These are phyloP conservation scores for Ganaspis sp. DNA, from an alignment of 1,140 invertebrate genomes.

Conservation along the genomic window DNA sequence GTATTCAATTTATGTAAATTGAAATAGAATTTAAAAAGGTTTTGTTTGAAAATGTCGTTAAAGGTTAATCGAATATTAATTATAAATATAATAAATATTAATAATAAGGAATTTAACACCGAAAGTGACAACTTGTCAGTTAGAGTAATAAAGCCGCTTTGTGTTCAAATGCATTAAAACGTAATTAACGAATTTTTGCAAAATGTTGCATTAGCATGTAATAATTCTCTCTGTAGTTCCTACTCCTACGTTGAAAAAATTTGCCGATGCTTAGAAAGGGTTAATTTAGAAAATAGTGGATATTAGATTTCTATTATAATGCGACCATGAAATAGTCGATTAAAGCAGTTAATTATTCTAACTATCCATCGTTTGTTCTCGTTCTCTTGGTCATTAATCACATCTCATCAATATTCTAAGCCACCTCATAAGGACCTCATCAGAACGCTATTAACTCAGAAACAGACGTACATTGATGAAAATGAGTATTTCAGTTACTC, in stretches of 20 bases:
- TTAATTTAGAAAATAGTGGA: background rate
- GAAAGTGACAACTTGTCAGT: no score
- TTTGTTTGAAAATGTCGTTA: no score
- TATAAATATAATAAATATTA: no score
- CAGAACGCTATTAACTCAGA: background rate
- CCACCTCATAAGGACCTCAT: constrained; percentile 14
- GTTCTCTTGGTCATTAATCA: constrained; percentile 12
- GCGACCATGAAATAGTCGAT: constrained; percentile 16
- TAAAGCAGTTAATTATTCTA: background rate
- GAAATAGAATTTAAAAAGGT: no score
- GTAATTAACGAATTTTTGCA: background rate
- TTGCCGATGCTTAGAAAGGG: background rate
- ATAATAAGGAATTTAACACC: no score
- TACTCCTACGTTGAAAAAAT: background rate
- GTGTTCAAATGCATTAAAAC: background rate
- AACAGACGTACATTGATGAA: background rate
- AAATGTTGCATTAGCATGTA: background rate
- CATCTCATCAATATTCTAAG: constrained; percentile 14
- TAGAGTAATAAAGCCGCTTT: background rate
- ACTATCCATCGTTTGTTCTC: constrained; percentile 16
- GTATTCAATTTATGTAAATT: no score
- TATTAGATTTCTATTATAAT: background rate
- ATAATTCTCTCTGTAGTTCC: background rate
- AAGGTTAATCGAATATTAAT: no score
- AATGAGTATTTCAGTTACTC: background rate